Base-by-base conservation (phyloP, 2,113 vertebrate species). In the Campylomormyrus tamandua region DNA sequence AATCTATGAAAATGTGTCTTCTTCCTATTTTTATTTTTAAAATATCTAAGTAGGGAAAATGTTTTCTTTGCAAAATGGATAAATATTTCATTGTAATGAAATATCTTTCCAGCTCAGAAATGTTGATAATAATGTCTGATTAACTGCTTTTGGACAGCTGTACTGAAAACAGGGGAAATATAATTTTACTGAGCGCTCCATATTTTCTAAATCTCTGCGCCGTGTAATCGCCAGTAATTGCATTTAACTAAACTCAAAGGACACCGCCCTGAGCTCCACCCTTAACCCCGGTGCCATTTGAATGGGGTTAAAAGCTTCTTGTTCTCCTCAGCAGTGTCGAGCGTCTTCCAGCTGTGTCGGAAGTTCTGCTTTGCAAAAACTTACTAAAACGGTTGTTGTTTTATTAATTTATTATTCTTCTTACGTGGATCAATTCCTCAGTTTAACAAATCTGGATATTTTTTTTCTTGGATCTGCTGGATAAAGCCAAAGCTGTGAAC, bases 241-340 rank as follows among this genome's bases (percentile, higher is more conserved):
- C 39, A 27, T 87, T 88, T 90, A 83, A 88, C 58, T 83, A 74
- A 42, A 31, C 62, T 88, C 50, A 58, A 66, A 62, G 39, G 10
- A 31, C 85, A 8, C 85, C 70, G 46, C 48, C 35, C 86, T 46
- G 52, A 52, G 52, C 90, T 83, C 87, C 87, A 48, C 86, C 90
- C 66, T 53, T 74, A 24, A 49, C 52, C 42, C 48, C 35, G 42
- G 45, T 49, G 39, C 31, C 46, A 80, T 46, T 46, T 49, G 35
- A 31, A 39, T 39, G 49, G 52, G 70, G 87, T 88, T 80, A 83
- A 88, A 88, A 88, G 52, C 49, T 74, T 66, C 53, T 52, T 11
- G 70, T 10, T 46, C 21, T 24, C 89, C 80, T 70, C 35, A 58
- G n/a, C 35, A 87, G 21, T 46, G 66, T 52, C 27, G 31, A 48